Evolutionary conservation across 1,140 invertebrate species (phyloP), one percentile per base, ranked within the genome.

Genomic region (Drosophila oshimai): DNA sequence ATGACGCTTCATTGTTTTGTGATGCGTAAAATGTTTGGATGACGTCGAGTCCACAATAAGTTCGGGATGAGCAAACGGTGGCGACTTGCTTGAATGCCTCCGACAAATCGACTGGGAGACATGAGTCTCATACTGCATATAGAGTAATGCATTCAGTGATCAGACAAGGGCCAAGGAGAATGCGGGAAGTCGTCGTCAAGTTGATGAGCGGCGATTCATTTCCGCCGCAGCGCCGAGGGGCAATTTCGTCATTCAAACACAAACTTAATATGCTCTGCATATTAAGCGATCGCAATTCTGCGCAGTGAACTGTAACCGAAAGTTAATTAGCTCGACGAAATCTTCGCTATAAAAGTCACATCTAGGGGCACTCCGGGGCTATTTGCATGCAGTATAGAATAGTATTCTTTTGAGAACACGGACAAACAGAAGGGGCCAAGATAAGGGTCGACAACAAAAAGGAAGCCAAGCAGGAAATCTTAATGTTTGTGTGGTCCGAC

Each of bases 261-360:
- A 70, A 57, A 78, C 58, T 71, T 67, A 58, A 71, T 86, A 67
- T 74, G 67, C 70, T 41, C 54, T 34, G 45, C 39, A n/a, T n/a
- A n/a, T n/a, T n/a, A n/a, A 24, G 33, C 65, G 73, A 60, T 74
- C 78, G 80, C 80, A 58, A 71, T 74, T 84, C 86, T 50, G 71
- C 75, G 64, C 79, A 84, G 74, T 84, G 80, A 84, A 84, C 79
- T 84, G 79, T 84, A 86, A 79, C 79, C 80, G 80, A 86, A 74
- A 84, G 80, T 84, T 84, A 84, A 84, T 84, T 79, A 84, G 79
- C 80, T 86, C 64, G 51, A 74, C 74, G 54, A 70, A 83, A 74
- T 71, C 68, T 50, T 81, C 62, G 50, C 45, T 28, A 41, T 54
- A 44, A 47, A 44, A 46, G 28, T 46, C 42, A 24, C 55, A 26